Evolutionary conservation across 2,888 invertebrate species (phyloP).

Genomic region (Timema cristinae): DNA sequence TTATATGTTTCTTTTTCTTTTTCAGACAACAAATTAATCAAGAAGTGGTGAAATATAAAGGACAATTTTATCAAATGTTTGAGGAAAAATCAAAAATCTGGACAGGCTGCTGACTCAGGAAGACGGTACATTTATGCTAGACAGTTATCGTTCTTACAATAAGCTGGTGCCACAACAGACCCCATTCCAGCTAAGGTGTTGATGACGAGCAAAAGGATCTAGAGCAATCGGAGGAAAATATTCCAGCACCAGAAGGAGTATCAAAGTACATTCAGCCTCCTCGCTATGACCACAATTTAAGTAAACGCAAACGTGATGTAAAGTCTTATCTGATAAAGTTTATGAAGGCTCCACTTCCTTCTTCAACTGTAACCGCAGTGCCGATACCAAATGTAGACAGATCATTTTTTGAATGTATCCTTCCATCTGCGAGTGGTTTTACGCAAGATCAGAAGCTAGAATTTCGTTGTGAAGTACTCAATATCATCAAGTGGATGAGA

Average conservation of each 20-base stretch:
- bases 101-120: conserved; percentile 2
- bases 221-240: background rate
- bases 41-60: background rate
- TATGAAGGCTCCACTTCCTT: background rate
- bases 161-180: background rate
- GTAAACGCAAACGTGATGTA: background rate
- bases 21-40: background rate
- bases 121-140: background rate
- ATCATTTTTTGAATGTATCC: background rate
- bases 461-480: background rate
- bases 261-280: background rate
- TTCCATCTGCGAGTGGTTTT: background rate
- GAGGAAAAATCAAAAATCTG: background rate
- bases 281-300: background rate
- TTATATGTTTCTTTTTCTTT: background rate
- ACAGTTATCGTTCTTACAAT: background rate
- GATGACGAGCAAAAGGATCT: background rate
- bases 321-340: background rate
- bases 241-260: background rate
- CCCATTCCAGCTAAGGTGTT: conserved; percentile 1
- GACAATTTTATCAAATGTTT: background rate
- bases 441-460: background rate
- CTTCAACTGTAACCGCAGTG: too few relatives aligned
- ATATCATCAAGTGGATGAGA: background rate
- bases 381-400: background rate